These are phyloP conservation scores for Callipepla squamata DNA, from an alignment of 2,113 vertebrate genomes.

Conservation along the genomic window DNA sequence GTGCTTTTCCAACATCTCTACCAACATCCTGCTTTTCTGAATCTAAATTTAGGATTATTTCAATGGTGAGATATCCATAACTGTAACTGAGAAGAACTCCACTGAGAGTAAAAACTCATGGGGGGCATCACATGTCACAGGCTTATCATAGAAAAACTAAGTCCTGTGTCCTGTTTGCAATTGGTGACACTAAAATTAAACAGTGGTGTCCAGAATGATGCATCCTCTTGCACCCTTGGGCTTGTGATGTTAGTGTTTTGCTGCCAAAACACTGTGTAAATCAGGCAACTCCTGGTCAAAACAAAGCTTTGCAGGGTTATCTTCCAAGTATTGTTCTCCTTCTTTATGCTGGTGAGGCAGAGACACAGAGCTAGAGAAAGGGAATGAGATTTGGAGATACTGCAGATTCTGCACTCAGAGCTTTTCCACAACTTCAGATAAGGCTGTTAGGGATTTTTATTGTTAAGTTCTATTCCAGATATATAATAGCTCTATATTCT, in stretches of 20 bases:
- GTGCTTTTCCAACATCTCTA: background rate
- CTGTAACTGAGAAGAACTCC: background rate
- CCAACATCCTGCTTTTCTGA: background rate
- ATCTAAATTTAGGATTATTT: background rate
- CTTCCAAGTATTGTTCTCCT: background rate
- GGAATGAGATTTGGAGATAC: conserved; percentile 11
- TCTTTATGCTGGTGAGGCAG: background rate
- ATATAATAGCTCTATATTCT: no score
- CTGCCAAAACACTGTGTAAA: background rate
- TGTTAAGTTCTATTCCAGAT: background rate
- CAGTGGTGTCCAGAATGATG: background rate
- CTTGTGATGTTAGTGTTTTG: fast-evolving
- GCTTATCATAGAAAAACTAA: background rate
- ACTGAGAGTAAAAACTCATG: background rate
- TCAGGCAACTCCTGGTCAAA: background rate
- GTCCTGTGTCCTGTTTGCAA: background rate
- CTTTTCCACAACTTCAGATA: conserved; percentile 38
- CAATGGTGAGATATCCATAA: background rate
- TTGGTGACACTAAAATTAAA: background rate
- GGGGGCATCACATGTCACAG: background rate
- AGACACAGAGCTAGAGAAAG: background rate
- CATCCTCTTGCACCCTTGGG: background rate
- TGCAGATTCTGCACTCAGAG: background rate
- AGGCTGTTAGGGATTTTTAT: conserved; percentile 21
- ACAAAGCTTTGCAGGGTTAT: background rate